Evolutionary conservation across 2,888 invertebrate genomes (phyloP), one percentile per base, ranked within the genome.

Genomic region (Plebejus anna): DNA sequence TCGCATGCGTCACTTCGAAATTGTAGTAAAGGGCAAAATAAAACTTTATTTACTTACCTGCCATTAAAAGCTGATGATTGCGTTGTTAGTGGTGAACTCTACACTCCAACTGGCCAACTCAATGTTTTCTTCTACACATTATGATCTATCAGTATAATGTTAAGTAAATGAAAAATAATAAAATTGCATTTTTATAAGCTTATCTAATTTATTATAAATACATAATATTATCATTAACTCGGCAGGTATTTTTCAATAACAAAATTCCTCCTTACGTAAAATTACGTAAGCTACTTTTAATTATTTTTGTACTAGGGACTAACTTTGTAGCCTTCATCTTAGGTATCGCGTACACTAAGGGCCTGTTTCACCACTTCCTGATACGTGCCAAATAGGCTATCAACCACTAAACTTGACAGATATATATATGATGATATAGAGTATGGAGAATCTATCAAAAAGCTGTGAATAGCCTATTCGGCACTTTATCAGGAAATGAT

Each of bases 311-410:
- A 59, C 36, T 32, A 13, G 11, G 5, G 32, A 66, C 13, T 32
- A 66, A 57, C 4, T 55, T 13, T 4, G 16, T 47, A 11, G 47
- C 47, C 2, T 2, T 47, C 47, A 11, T 55, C 55, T 51, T 51
- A 51, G 55, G 13, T 55, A 0, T 16, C 16, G 16, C 4, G 9
- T 83, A 83, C 81, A 82, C 76, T 76, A 77, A 22, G 22, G 22
- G 22, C 22, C 22, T 22, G 22, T 22, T 22, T 22, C 22, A 22
- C 22, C 22, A 22, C 22, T 22, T 22, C 22, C 22, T 22, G 22
- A 22, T 22, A 22, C 22, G 22, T 22, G 22, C 22, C 22, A 22
- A 22, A 22, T 22, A 22, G 22, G 22, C 22, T 22, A 22, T 22
- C 22, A 22, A 22, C 22, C 22, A 22, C 22, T 22, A 22, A 22